A percentile compares a stretch with the other conserved stretches of the same genome.
Conservation (phyloP, 2,113 vertebrate species). For the Rhynchomys soricoides region DNA sequence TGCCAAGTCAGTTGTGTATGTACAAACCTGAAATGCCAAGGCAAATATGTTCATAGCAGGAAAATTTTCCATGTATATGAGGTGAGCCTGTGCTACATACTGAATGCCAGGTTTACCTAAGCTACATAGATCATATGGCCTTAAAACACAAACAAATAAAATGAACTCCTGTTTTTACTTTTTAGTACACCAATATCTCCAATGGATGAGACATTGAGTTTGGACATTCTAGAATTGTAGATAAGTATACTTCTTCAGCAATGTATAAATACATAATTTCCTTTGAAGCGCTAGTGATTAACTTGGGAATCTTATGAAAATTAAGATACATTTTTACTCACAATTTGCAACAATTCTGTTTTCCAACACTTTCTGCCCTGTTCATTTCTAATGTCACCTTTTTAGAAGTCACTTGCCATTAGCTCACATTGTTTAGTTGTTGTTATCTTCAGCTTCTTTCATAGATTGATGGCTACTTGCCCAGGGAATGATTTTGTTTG, state of each 20-base stretch:
- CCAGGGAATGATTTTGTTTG: slow-evolving; percentile 78
- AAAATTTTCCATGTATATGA: background rate
- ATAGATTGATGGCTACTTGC: slow-evolving; percentile 79
- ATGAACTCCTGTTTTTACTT: background rate
- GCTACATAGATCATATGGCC: background rate
- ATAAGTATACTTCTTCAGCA: background rate
- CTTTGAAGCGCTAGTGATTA: slow-evolving; percentile 13
- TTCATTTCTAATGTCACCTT: slow-evolving; percentile 65
- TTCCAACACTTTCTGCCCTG: background rate
- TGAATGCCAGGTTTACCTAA: background rate
- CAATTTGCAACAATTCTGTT: background rate
- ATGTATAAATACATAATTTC: slow-evolving; percentile 23
- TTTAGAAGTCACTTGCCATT: slow-evolving; percentile 74
- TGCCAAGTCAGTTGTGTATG: background rate
- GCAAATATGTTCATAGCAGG: background rate
- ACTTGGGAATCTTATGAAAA: slow-evolving; percentile 18
- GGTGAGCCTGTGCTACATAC: background rate
- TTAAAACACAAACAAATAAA: background rate
- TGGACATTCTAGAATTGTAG: background rate
- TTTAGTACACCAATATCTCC: background rate
- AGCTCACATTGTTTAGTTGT: slow-evolving; percentile 74
- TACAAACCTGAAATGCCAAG: background rate
- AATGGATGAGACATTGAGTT: background rate
- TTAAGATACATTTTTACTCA: background rate
- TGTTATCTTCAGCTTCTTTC: slow-evolving; percentile 80